Conservation (phyloP, 2,113 vertebrate genomes). For the Bettongia penicillata region DNA sequence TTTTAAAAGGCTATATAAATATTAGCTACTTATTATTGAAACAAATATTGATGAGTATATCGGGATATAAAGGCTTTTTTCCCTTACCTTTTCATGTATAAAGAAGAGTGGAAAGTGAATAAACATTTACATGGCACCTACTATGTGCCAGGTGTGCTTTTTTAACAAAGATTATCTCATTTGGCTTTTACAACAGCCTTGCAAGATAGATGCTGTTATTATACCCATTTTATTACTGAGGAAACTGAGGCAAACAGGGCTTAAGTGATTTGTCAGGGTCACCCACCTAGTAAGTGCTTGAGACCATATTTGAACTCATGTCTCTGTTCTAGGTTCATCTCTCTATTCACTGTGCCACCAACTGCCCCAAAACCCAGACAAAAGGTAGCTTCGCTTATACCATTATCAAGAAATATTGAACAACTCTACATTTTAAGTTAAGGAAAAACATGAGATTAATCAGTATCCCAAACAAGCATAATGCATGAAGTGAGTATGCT, state of each 20-base stretch:
- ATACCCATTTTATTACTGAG: neutral
- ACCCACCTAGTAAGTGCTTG: neutral
- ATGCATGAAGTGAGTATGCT: neutral
- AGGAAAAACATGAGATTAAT: neutral
- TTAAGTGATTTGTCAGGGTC: neutral
- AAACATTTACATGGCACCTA: neutral
- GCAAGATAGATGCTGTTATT: neutral
- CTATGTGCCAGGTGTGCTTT: neutral
- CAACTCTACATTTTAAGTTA: neutral
- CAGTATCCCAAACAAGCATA: neutral
- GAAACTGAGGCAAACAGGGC: neutral
- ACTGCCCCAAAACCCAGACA: neutral
- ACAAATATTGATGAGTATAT: neutral
- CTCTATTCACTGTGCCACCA: neutral
- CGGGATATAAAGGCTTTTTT: neutral
- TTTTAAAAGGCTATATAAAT: neutral
- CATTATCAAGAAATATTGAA: neutral
- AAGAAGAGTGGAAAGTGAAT: neutral
- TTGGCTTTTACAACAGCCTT: neutral
- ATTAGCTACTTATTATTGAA: neutral
- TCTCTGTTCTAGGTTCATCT: neutral
- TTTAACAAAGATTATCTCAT: neutral
- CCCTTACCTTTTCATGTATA: neutral
- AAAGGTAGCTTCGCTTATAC: neutral
- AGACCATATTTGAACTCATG: neutral